phyloP scores from a whole-genome alignment of 2,797 vertebrate species.

The Cottoperca gobio region DNA sequence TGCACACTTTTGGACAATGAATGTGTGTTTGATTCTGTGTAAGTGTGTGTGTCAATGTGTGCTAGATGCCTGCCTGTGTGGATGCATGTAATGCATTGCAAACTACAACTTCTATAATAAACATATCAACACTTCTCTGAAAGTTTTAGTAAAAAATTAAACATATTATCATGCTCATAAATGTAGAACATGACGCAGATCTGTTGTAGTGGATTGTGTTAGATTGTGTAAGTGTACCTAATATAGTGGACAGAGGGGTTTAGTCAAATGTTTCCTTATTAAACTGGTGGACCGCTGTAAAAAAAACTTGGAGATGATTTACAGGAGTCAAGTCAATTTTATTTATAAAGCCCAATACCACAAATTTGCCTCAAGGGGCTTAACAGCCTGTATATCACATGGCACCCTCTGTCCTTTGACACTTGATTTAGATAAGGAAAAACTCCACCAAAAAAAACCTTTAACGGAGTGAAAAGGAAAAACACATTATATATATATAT shows the following conservation, averaged over 20 bases:
- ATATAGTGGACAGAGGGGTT: background rate
- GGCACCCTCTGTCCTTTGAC: no score
- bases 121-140: background rate
- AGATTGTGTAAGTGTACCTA: background rate
- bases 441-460: no score
- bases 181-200: background rate
- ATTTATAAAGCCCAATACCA: no score
- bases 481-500: no score
- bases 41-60: background rate
- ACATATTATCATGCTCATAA: background rate
- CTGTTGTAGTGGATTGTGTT: background rate
- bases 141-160: background rate
- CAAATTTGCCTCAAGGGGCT: no score
- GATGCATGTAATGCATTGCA: background rate
- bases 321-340: background rate
- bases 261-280: no score
- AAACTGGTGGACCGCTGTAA: background rate
- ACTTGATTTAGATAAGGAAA: no score
- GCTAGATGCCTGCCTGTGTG: background rate
- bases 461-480: no score
- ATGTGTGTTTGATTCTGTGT: slow-evolving; percentile 20
- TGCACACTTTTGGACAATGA: slow-evolving; percentile 26
- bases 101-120: background rate
- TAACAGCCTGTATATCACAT: no score
- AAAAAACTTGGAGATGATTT: background rate